Base-by-base conservation (phyloP, 2,888 invertebrate species). In the Agrilus cyanescens region DNA sequence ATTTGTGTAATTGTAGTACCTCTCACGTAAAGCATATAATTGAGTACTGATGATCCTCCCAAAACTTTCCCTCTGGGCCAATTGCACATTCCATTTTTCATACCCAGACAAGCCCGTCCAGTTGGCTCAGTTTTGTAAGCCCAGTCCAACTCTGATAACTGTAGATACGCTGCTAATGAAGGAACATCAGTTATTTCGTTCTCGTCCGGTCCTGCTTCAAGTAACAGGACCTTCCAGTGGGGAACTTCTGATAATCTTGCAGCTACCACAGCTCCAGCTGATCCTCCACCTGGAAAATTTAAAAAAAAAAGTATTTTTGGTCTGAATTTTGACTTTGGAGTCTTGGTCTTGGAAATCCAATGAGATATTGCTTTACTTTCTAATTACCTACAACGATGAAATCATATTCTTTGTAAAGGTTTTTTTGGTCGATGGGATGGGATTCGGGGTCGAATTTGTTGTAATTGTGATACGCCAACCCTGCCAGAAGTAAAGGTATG, bases 41-140 rank as follows among this genome's bases (percentile, higher is more conserved):
- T 93, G 1, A 91, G 70, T 0, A 85, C 84, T 52, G 85, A 85
- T 1, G 85, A 85, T 1, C 93, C 93, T 3, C 94, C 94, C 0
- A 94, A 73, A 2, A 91, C 87, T 65, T 88, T 89, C 14, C 88
- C 88, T 37, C 94, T 70, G 0, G 89, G 88, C 89, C 88, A 89
- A 62, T 85, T 88, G 66, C 89, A 89, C 42, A 82, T 74, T 37
- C 79, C 81, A 47, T 81, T 80, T 55, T 82, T 82, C 79, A 89
- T 85, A 12, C 84, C 88, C 46, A 88, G 67, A 53, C 89, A 89
- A 1, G 88, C 85, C 56, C 76, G 78, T 47, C 77, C 76, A 3
- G 84, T 85, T 0, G 88, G 84, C 58, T 89, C 86, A 0, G 86
- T 88, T 68, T 88, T 89, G 67, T 89, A 91, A 53, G 82, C 80